Base-by-base conservation (phyloP, 2,113 vertebrate species). In the Cebus imitator region DNA sequence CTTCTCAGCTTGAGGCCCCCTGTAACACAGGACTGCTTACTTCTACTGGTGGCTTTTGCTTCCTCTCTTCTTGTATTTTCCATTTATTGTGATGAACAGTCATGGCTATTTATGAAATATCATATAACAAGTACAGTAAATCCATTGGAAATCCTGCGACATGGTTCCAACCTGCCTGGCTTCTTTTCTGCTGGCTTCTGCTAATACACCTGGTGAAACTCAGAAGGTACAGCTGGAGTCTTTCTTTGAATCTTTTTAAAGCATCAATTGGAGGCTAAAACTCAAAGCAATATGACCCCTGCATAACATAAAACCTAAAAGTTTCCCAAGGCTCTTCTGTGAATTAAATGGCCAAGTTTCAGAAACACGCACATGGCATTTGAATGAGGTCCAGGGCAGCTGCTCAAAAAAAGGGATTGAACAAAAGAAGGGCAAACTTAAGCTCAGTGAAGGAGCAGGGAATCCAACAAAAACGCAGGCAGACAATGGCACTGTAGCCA, bases 301-400 rank as follows among this genome's bases (percentile, higher is more conserved):
- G 58, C 55, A 90, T 73, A 78, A 97, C 90, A 97, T 85, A 76
- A 96, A 97, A 87, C 94, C 95, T 95, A 52, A 78, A 96, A 84
- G 87, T 87, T 81, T 90, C 97, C 89, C 90, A 94, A 94, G 87
- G 94, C 84, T 97, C 94, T 87, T 84, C 92, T 95, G 83, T 95
- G 92, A 97, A 95, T 95, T 97, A 87, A 97, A 94, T 91, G 92
- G 66, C 92, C 94, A 91, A 11, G 82, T 94, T 96, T 94, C 85
- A 97, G 86, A 94, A 75, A 85, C 40, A 95, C 3, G 1, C 91
- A 81, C 93, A 57, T n/a, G 66, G 88, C 96, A 95, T 97, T 95
- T 96, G 94, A 96, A 98, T 96, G 92, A 97, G 83, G 97, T 96
- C 93, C 88, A 91, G 78, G 82, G 73, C 61, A 95, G 95, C 85